These are phyloP conservation scores for Drosophila setifemur DNA, from an alignment of 1,140 invertebrate genomes.

Conservation along the genomic window DNA sequence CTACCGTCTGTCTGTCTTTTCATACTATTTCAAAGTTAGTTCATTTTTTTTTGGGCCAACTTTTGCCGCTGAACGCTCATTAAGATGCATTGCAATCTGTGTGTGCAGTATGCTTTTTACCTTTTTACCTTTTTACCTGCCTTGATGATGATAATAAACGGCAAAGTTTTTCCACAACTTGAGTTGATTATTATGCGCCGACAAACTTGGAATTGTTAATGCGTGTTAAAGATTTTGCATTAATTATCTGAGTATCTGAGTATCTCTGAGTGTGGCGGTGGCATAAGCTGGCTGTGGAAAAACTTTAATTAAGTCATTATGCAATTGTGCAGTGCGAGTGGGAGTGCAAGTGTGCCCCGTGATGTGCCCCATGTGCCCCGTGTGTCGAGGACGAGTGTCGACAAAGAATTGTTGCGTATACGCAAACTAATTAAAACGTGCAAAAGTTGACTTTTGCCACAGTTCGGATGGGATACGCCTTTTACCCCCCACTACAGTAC, in stretches of 20 bases:
- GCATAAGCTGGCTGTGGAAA: background rate
- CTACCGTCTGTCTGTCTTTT: background rate
- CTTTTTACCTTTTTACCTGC: constrained; percentile 15
- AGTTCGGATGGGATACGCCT: background rate
- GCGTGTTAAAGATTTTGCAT: constrained; percentile 78
- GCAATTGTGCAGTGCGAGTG: constrained; percentile 62
- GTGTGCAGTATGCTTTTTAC: constrained; percentile 60
- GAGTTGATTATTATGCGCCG: constrained; percentile 71
- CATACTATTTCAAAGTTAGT: background rate
- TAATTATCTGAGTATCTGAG: constrained; percentile 70
- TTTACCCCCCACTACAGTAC: too few relatives aligned
- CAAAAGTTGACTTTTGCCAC: constrained; percentile 16
- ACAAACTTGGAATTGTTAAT: constrained; percentile 77
- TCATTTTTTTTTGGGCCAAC: constrained; percentile 14
- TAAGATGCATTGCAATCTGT: constrained; percentile 57
- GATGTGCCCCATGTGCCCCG: constrained; percentile 16
- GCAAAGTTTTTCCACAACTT: constrained; percentile 65
- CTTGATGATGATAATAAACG: constrained; percentile 55
- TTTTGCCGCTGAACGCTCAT: constrained; percentile 31
- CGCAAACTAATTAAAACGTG: constrained; percentile 71
- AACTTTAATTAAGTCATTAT: constrained; percentile 77
- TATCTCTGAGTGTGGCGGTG: too few relatives aligned
- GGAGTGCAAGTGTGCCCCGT: too few relatives aligned
- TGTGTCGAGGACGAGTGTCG: constrained; percentile 11
- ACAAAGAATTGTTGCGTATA: constrained; percentile 13